A percentile compares a stretch with the other conserved stretches of the same genome.
phyloP scores from a whole-genome alignment of 2,888 invertebrate species.

The Xestia rhomboidea region DNA sequence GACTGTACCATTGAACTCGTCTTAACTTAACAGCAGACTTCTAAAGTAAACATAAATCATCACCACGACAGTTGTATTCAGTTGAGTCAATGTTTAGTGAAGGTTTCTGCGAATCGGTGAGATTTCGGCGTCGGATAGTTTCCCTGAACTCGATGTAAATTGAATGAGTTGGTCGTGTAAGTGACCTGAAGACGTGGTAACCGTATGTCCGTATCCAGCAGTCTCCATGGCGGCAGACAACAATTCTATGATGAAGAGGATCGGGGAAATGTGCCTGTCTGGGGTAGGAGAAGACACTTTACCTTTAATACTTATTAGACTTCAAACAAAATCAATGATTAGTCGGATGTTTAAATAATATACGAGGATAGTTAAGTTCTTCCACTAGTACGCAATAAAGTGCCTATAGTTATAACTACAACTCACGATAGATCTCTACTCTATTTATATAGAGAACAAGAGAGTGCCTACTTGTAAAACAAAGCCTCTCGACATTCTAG shows the following conservation, averaged over 20 bases:
- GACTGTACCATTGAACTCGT: not conserved
- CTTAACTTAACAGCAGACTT: not conserved
- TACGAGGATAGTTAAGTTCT: not conserved
- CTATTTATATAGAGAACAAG: not conserved
- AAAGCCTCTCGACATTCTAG: slow-evolving; percentile 18
- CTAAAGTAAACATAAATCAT: not conserved
- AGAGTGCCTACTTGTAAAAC: not conserved
- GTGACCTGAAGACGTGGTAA: slow-evolving; percentile 41
- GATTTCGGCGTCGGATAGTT: slow-evolving; percentile 35
- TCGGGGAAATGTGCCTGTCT: not conserved
- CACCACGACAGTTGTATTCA: slow-evolving; percentile 10
- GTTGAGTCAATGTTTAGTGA: slow-evolving; percentile 12
- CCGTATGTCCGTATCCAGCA: not conserved
- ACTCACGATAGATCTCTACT: not conserved
- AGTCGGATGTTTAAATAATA: not conserved
- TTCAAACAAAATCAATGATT: not conserved
- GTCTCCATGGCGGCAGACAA: not conserved
- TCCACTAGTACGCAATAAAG: not conserved
- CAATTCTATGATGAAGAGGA: slow-evolving; percentile 3
- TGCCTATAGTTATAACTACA: no score
- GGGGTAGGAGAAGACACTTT: not conserved
- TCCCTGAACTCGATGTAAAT: slow-evolving; percentile 35
- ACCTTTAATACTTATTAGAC: not conserved
- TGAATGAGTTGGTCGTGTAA: slow-evolving; percentile 38
- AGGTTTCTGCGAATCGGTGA: slow-evolving; percentile 30